Percentiles rank a stretch among this genome's conserved stretches.
Conservation (phyloP, 2,113 vertebrate species). For the Megaceryle torquata region DNA sequence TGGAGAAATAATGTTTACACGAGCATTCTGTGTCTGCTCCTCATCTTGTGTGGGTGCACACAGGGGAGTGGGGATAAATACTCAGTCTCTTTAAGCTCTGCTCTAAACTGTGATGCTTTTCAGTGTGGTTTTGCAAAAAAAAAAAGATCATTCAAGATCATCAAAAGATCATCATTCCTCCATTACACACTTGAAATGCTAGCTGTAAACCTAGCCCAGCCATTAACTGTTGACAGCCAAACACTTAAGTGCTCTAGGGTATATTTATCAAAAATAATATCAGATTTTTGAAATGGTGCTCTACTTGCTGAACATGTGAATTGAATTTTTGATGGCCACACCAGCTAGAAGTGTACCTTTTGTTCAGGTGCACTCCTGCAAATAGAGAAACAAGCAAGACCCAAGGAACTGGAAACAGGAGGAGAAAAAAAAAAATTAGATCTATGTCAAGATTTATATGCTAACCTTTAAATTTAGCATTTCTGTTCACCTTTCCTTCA, state of each 20-base stretch:
- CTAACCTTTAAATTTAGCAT: neutral
- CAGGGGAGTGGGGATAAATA: neutral
- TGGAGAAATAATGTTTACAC: neutral
- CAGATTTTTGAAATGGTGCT: neutral
- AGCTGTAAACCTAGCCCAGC: neutral
- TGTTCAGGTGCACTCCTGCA: neutral
- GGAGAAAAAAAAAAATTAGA: neutral
- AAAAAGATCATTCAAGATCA: no score
- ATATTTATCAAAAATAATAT: neutral
- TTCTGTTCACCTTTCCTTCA: neutral
- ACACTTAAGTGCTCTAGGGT: neutral
- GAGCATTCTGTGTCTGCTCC: fast-evolving
- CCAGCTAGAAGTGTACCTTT: neutral
- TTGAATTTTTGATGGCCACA: neutral
- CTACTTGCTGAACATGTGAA: neutral
- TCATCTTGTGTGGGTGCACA: neutral
- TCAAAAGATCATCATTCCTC: neutral
- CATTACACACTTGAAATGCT: neutral
- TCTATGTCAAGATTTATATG: neutral
- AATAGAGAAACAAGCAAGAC: neutral
- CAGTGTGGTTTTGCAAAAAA: neutral
- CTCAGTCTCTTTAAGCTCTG: neutral
- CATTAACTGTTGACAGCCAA: neutral
- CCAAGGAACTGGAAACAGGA: neutral
- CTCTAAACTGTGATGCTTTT: neutral